These are phyloP conservation scores for Grallaria varia DNA, from an alignment of 2,113 vertebrate genomes.

Conservation along the genomic window DNA sequence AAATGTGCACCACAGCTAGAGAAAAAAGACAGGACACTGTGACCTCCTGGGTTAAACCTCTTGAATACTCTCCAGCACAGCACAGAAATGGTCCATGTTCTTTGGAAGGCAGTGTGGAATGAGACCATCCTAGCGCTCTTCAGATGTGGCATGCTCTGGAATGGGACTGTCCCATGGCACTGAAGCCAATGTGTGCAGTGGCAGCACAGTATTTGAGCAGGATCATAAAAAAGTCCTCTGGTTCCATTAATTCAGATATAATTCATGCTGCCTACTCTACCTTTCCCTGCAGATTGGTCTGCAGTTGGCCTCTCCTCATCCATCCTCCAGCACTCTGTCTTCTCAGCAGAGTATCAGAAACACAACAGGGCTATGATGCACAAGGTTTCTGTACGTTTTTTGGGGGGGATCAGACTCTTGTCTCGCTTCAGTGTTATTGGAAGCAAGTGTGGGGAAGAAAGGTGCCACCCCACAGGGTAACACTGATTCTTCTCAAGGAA, in stretches of 20 bases:
- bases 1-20: constrained; percentile 89
- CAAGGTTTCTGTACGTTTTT: not conserved
- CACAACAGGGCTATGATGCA: not conserved
- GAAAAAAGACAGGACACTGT: not conserved
- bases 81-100: not conserved
- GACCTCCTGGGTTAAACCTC: not conserved
- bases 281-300: not conserved
- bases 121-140: not conserved
- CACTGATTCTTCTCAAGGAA: not conserved
- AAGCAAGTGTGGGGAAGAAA: not conserved
- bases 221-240: not conserved
- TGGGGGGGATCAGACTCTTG: no score
- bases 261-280: not conserved
- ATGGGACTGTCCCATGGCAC: no score
- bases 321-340: not conserved
- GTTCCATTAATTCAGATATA: not conserved
- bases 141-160: no score
- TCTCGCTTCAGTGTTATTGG: not conserved
- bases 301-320: not conserved
- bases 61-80: not conserved
- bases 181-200: not conserved
- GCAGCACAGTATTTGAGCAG: not conserved
- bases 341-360: not conserved
- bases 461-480: not conserved
- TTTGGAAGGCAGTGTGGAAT: not conserved